Base-by-base conservation (phyloP, 2,797 vertebrate species). In the Champsocephalus esox region DNA sequence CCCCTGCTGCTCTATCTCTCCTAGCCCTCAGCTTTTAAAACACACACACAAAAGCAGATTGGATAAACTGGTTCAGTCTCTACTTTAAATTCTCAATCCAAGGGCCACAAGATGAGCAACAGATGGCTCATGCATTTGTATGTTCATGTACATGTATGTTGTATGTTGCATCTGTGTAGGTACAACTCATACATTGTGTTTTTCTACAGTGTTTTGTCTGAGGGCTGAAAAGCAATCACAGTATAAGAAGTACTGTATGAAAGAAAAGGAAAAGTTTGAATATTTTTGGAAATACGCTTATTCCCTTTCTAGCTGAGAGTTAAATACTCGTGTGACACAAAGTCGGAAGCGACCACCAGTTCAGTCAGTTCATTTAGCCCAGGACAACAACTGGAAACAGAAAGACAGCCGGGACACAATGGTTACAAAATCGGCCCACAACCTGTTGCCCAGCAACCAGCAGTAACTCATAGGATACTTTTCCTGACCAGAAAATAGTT, bases 51-150 rank as follows among this genome's bases (percentile, higher is more conserved):
- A 43, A 62, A 51, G 9, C 43, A 56, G 28, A 73, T 46, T 3
- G 32, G 54, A 73, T 62, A 50, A 28, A 73, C 1, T 21, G 14
- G 43, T 73, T 77, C 32, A 71, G 61, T 68, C 64, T 84, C 77
- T 65, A 65, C 74, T 80, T 70, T 19, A 72, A 78, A 65, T 67
- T 65, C 46, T 57, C 50, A 46, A 86, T 82, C 71, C 48, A 32
- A 19, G 58, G 54, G 75, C 62, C 69, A 73, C 59, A 64, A 21
- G 58, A 54, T 75, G 60, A 57, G 83, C 50, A 70, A 50, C 56
- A 83, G 74, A 74, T 28, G 54, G 68, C 57, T 67, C 52, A 76
- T 81, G 60, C 57, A 68, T 84, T 75, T 77, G 51, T 49, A 44
- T 68, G 24, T 57, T 67, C 61, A 34, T 48, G 45, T n/a, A 34